Conservation (phyloP, 2,113 vertebrate species). For the Eudorcas thomsonii region DNA sequence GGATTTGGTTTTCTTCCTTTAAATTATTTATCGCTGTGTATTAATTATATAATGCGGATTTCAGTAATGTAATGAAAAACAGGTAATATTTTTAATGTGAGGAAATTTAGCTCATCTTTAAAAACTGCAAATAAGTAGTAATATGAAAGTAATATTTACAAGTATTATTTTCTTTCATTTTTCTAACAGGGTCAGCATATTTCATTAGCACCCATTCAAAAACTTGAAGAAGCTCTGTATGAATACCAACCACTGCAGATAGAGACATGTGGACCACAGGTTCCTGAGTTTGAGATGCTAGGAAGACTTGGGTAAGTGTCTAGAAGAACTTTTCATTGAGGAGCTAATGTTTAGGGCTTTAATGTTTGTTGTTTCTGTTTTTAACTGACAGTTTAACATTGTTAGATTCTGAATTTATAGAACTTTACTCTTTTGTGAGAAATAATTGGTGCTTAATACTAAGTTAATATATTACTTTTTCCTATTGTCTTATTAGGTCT, state of each 20-base stretch:
- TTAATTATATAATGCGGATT: constrained; percentile 37
- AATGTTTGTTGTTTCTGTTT: background rate
- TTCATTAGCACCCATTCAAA: constrained; percentile 88
- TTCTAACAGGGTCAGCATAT: constrained; percentile 90
- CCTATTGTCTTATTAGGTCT: constrained; percentile 70
- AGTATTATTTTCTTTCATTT: background rate
- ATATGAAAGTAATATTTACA: constrained; percentile 31
- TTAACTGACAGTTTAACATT: background rate
- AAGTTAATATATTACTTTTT: constrained; percentile 70
- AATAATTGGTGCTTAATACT: background rate
- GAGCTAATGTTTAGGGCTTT: background rate
- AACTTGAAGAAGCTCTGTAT: constrained; percentile 90
- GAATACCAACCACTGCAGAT: constrained; percentile 88
- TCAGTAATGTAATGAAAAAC: constrained; percentile 6
- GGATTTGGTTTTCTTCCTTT: background rate
- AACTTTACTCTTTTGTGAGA: constrained; percentile 8
- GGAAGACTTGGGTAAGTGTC: constrained; percentile 88
- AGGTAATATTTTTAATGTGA: constrained; percentile 15
- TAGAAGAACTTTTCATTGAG: background rate
- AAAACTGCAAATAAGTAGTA: background rate
- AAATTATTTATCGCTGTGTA: background rate
- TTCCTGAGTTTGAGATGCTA: constrained; percentile 90
- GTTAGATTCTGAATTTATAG: constrained; percentile 18
- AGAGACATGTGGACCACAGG: constrained; percentile 88
- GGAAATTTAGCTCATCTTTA: constrained; percentile 9